Percentiles rank a stretch among this genome's conserved stretches.
phyloP scores from a whole-genome alignment of 1,140 invertebrate genomes.

The Maconellicoccus hirsutus region DNA sequence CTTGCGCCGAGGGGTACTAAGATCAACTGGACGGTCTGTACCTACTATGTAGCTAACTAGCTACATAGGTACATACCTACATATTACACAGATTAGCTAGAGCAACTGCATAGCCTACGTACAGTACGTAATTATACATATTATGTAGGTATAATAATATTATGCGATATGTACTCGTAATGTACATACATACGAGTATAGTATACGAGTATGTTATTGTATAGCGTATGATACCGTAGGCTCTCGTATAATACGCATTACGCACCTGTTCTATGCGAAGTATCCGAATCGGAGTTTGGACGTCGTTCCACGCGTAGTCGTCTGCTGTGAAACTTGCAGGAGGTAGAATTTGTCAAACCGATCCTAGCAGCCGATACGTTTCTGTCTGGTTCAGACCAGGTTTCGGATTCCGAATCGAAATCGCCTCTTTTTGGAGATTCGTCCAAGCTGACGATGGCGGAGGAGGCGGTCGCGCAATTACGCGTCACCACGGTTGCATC shows the following conservation, averaged over 20 bases:
- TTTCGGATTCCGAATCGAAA: slow-evolving; percentile 55
- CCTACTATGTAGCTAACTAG: too few species aligned
- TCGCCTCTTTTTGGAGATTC: neutral
- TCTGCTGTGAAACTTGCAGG: neutral
- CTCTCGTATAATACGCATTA: neutral
- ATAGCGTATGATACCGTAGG: neutral
- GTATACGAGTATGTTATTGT: too few species aligned
- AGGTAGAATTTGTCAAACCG: slow-evolving; percentile 42
- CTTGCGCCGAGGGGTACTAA: too few species aligned
- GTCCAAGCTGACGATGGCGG: neutral
- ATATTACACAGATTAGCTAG: too few species aligned
- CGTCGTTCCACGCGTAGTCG: neutral
- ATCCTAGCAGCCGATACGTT: slow-evolving; percentile 64
- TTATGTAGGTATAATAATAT: too few species aligned
- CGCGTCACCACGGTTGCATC: neutral
- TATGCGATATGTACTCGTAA: too few species aligned
- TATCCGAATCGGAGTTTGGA: neutral
- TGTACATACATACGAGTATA: too few species aligned
- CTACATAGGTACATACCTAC: too few species aligned
- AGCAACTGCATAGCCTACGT: too few species aligned
- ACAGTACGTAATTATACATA: too few species aligned
- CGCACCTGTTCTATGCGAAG: neutral
- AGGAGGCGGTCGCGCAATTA: neutral
- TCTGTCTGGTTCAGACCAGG: slow-evolving; percentile 72
- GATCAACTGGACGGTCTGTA: too few species aligned